Evolutionary conservation across 2,797 vertebrate species (phyloP), one percentile per base, ranked within the genome.

Genomic region (Poeciliopsis paucimaculata): DNA sequence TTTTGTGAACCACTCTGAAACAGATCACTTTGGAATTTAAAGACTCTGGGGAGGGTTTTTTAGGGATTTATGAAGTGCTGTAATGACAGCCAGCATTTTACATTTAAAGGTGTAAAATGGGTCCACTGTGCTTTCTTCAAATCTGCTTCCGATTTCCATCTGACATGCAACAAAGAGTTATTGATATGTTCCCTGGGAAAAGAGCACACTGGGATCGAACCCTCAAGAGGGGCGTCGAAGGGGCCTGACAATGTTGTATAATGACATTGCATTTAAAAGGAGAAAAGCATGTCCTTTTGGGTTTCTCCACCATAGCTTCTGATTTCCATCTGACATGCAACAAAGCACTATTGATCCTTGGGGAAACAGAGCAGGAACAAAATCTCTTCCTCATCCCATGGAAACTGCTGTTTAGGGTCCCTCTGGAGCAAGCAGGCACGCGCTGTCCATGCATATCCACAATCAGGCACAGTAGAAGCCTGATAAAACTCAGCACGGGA

Each of bases 301-400:
- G 78, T 83, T 86, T 64, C 62, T 90, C 82, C 85, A 84, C 92
- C 89, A 84, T 90, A 78, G 92, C 91, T 86, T 95, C 89, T 93
- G 93, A 95, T 93, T 95, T 92, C 87, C 75, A 71, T 89, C 77
- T 92, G 82, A 95, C 94, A 94, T 90, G 79, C 93, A 92, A 87
- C 95, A 94, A 91, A 91, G 88, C n/a, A 2, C 90, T 95, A 96
- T 96, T 94, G 96, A 97, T 97, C 95, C 84, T 85, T 84, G 88
- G 95, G 94, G 93, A 95, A 88, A 94, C 49, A 20, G 75, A 70
- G 76, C 2, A 75, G 72, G 75, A 86, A 87, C 84, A 88, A 92
- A 88, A 89, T 77, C 53, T 83, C 81, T 66, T 86, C 81, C 82
- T 84, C 84, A 79, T 86, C 81, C 79, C 36, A 13, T 41, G 70